Conservation (phyloP, 2,113 vertebrate species). For the Heterotis niloticus region DNA sequence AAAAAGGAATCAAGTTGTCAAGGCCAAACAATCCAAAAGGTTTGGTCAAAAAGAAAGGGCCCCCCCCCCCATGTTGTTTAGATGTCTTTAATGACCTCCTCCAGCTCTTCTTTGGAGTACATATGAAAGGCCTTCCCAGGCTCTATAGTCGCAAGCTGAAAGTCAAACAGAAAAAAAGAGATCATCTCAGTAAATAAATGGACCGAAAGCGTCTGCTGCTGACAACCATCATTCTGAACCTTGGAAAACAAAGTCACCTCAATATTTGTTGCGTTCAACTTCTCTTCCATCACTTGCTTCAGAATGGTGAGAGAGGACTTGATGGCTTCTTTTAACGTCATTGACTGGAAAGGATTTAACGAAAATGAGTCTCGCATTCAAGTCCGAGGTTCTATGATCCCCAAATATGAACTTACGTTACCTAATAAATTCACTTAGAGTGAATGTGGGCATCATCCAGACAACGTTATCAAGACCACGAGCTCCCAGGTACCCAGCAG, state of each 20-base stretch:
- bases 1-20: slow-evolving; percentile 44
- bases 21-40: neutral
- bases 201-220: neutral
- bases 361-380: neutral
- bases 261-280: slow-evolving; percentile 96
- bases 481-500: no score
- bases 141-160: slow-evolving; percentile 87
- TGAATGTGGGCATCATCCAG: no score
- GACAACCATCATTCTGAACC: no score
- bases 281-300: slow-evolving; percentile 99
- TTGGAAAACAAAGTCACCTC: slow-evolving; percentile 69
- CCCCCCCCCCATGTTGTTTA: slow-evolving; percentile 59
- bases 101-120: slow-evolving; percentile 96
- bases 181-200: neutral
- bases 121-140: slow-evolving; percentile 96
- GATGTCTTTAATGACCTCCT: slow-evolving; percentile 97
- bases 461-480: no score
- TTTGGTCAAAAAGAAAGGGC: neutral
- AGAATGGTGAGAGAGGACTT: slow-evolving; percentile 96
- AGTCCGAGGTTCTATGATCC: neutral
- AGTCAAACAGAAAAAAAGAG: slow-evolving; percentile 36
- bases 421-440: no score
- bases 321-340: slow-evolving; percentile 99
- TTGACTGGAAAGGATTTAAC: slow-evolving; percentile 69
- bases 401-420: neutral